Base-by-base conservation (phyloP, 2,797 vertebrate species). In the Aplochiton taeniatus region DNA sequence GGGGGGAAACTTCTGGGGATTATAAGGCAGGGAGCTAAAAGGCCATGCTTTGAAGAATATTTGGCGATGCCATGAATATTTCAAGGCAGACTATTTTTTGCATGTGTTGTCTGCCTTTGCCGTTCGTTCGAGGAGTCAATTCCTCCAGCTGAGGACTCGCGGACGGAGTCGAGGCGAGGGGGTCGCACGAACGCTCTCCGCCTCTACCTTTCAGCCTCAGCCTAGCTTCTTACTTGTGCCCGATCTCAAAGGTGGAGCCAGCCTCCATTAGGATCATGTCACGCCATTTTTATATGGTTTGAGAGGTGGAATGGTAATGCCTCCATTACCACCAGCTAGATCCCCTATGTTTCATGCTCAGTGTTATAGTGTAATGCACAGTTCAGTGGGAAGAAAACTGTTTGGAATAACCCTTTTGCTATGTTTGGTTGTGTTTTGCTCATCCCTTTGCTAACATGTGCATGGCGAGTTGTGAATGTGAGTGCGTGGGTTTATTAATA, bases 51-150 rank as follows among this genome's bases (percentile, higher is more conserved):
- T 73, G 75, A 64, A 81, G 74, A 84, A 80, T 83, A 83, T 84
- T 79, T 70, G 73, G 66, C 66, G 82, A 86, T 74, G 75, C 77
- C 74, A 87, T 88, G 71, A 88, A 90, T 90, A 86, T 90, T 89
- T 88, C 78, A 89, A 78, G 65, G 68, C 61, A 62, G 64, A 80
- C 81, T 81, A 86, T 89, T 87, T 87, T 87, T 83, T 82, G 83
- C 70, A 57, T 65, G 76, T 65, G 75, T 75, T 70, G 73, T 66
- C 76, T 70, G 14, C 9, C 73, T 83, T 75, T 76, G 68, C 50
- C 65, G 69, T 66, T 53, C 70, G 57, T 73, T 71, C 72, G 11
- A 69, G 1, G 41, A 73, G 69, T 76, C 77, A 79, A 14, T 56
- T 42, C 7, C 20, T 69, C 69, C 44, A 54, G 48, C 66, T 80